Conservation (phyloP, 2,797 vertebrate species). For the Hyperoplus immaculatus region DNA sequence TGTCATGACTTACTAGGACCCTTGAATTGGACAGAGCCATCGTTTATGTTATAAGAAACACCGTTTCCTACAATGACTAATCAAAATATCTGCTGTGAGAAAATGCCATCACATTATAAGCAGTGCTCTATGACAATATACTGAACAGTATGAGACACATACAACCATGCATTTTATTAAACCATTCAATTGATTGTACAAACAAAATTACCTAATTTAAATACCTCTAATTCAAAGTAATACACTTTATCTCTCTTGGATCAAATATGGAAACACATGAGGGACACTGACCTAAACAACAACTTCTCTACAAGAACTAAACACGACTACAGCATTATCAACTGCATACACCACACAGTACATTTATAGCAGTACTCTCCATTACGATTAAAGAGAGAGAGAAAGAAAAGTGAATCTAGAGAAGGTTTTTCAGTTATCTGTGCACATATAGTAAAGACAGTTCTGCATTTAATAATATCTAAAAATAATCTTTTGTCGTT, state of each 20-base stretch:
- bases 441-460: neutral
- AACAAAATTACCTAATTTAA: too few species aligned
- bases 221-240: neutral
- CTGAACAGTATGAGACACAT: neutral
- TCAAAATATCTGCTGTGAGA: neutral
- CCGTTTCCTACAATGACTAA: neutral
- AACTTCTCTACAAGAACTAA: neutral
- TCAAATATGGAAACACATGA: neutral
- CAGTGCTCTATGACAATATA: neutral
- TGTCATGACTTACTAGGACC: neutral
- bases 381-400: neutral
- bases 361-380: neutral
- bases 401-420: neutral
- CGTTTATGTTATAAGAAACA: neutral
- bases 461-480: neutral
- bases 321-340: neutral
- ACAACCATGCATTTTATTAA: neutral
- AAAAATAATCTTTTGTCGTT: neutral
- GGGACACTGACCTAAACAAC: neutral
- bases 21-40: neutral
- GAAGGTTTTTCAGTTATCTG: neutral
- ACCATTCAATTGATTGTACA: neutral
- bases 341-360: neutral
- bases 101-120: neutral
- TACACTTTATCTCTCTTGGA: neutral